Base-by-base conservation (phyloP, 2,888 invertebrate genomes). In the Herminia tarsipennalis region DNA sequence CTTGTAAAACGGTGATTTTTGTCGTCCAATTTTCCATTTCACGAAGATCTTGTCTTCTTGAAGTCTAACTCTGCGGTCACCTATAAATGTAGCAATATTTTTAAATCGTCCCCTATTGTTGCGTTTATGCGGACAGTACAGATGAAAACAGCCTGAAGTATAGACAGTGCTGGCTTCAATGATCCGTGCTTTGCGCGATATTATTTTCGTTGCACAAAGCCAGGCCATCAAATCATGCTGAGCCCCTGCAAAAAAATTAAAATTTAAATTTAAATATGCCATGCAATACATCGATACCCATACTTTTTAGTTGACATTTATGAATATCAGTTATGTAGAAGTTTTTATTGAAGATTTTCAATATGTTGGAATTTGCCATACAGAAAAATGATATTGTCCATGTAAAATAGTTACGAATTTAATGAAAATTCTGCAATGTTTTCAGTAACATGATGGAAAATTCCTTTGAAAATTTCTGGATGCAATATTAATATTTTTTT, bases 191-290 rank as follows among this genome's bases (percentile, higher is more conserved):
- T 54, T 60, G 65, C 59, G 67, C 78, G 73, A 81, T 81, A 83
- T 82, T 83, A 84, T 82, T 79, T 74, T 60, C 52, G 60, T 68
- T 62, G 63, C 70, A 82, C 77, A 81, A 82, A 84, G 80, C 67
- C 53, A 54, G 56, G 60, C 83, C 82, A 86, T 86, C 86, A 86
- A 87, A 87, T 86, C 84, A 83, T 64, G 56, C 56, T 58, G 65
- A 68, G 45, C 50, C 67, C 68, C 71, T 70, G 76, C 24, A 72
- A 74, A 76, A 75, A 78, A 79, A 78, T 79, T 73, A 74, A 78
- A 76, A 76, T 62, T 72, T 55, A 52, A 65, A 57, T 54, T 59
- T 47, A 56, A 56, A 56, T 61, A 57, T 48, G 22, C 40, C 60
- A 57, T 48, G 22, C 40, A 53, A 62, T 49, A 46, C 33, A 38